phyloP scores from a whole-genome alignment of 1,140 invertebrate genomes.

The Dolichoris vasculosae region DNA sequence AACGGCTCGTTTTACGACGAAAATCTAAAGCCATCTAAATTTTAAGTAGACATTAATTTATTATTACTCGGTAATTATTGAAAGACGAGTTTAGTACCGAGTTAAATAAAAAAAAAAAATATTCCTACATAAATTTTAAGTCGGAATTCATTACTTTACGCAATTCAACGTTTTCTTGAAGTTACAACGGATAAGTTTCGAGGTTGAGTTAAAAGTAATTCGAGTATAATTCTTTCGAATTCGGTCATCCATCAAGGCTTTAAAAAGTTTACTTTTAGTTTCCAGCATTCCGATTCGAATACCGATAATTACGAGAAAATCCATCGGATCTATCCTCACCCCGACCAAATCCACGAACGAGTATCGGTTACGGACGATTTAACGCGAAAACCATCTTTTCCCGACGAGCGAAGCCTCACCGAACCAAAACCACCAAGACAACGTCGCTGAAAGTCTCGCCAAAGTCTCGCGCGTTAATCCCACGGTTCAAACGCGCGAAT shows the following conservation, averaged over 20 bases:
- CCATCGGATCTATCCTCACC: too few relatives aligned
- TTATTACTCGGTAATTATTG: not conserved
- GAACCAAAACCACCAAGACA: too few relatives aligned
- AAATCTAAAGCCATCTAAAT: not conserved
- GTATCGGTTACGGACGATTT: too few relatives aligned
- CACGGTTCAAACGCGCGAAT: not conserved
- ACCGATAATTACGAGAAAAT: too few relatives aligned
- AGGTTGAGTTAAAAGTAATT: not conserved
- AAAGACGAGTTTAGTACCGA: not conserved
- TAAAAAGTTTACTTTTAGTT: not conserved
- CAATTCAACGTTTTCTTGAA: not conserved
- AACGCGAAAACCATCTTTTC: too few relatives aligned
- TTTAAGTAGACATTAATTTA: not conserved
- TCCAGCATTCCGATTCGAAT: too few relatives aligned
- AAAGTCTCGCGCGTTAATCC: too few relatives aligned
- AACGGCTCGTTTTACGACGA: not conserved
- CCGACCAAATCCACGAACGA: too few relatives aligned
- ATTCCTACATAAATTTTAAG: not conserved
- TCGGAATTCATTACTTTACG: not conserved
- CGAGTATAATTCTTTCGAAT: not conserved
- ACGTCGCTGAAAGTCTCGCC: too few relatives aligned
- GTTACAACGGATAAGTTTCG: not conserved
- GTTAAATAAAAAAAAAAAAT: not conserved
- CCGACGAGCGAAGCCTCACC: too few relatives aligned
- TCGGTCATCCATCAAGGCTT: not conserved